A percentile compares a stretch with the other conserved stretches of the same genome.
Evolutionary conservation across 1,140 invertebrate species (phyloP).

Genomic region (Scaptomyza montana): DNA sequence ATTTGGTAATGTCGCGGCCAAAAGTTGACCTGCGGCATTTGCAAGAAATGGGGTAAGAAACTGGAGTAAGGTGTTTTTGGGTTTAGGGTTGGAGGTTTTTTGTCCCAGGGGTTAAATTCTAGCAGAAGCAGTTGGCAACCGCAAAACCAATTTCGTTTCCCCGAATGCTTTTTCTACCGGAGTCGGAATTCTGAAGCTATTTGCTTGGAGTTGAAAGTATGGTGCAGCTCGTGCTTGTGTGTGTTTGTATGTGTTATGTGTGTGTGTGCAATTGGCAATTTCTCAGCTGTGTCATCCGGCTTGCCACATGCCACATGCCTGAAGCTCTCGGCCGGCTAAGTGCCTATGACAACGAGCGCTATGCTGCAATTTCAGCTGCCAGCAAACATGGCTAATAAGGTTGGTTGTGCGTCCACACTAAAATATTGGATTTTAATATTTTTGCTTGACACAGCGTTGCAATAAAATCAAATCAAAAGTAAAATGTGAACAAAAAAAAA

Average conservation of each 20-base stretch:
- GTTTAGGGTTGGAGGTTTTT: too few relatives aligned
- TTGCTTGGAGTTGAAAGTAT: background rate
- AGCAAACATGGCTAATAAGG: slow-evolving; percentile 36
- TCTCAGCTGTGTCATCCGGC: slow-evolving; percentile 15
- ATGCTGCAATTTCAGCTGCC: slow-evolving; percentile 27
- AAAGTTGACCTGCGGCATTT: slow-evolving; percentile 40
- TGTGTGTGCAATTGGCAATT: slow-evolving; percentile 36
- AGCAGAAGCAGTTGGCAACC: slow-evolving; percentile 11
- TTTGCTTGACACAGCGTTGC: slow-evolving; percentile 34
- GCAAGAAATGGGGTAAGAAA: background rate
- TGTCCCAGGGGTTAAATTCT: too few relatives aligned
- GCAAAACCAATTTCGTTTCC: slow-evolving; percentile 44
- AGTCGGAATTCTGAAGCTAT: slow-evolving; percentile 1
- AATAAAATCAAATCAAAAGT: slow-evolving; percentile 68
- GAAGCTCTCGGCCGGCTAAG: slow-evolving; percentile 17
- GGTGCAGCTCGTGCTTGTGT: background rate
- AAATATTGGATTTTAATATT: slow-evolving; percentile 50
- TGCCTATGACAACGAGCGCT: slow-evolving; percentile 27
- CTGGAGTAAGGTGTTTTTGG: too few relatives aligned
- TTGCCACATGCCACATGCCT: slow-evolving; percentile 15
- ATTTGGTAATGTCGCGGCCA: slow-evolving; percentile 52
- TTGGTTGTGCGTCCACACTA: background rate
- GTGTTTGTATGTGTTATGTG: slow-evolving; percentile 7
- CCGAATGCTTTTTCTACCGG: slow-evolving; percentile 7
- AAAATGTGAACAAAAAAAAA: slow-evolving; percentile 43